Evolutionary conservation across 2,113 vertebrate species (phyloP), one percentile per base, ranked within the genome.

Genomic region (Takifugu bimaculatus): DNA sequence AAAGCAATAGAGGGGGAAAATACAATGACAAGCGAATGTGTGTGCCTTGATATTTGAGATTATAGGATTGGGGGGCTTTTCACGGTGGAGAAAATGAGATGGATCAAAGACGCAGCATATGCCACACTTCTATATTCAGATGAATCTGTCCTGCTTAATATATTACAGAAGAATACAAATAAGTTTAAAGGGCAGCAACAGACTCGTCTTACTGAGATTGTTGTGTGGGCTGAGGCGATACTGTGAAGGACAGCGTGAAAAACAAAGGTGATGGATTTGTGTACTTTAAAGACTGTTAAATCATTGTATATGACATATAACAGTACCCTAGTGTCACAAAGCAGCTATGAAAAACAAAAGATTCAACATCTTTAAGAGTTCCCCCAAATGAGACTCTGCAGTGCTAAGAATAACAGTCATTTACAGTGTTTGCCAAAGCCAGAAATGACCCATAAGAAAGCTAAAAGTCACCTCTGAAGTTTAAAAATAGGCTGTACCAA

Each of bases 1-100:
- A 82, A 82, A 75, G 68, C 58, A 66, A 69, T 59, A 49, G 29
- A 63, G 63, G 59, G 61, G 12, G 3, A 28, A 11, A 29, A 20
- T 11, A 49, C 45, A 45, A 53, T 14, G 35, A 67, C 58, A 54
- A 5, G 45, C 14, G 39, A 43, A 27, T 32, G 49, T 50, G 15
- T 54, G 39, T n/a, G 66, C 47, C 32, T 65, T 73, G 48, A 68
- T 79, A 73, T 75, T 62, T 54, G 20, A 56, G 26, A 73, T 52
- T 5, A 59, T 66, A 42, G 28, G 12, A 61, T 9, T 26, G 7
- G 32, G 15, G 42, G 39, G 42, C 32, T 68, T 77, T 71, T n/a
- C 26, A 42, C 6, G 27, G 48, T 44, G 48, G 44, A 14, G 42
- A 59, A 35, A 59, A 55, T 66, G 57, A 14, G 4, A 48, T 14